These are phyloP conservation scores for Antedon mediterranea DNA, from an alignment of 53 echinoderm and acorn worm species.

Conservation along the genomic window DNA sequence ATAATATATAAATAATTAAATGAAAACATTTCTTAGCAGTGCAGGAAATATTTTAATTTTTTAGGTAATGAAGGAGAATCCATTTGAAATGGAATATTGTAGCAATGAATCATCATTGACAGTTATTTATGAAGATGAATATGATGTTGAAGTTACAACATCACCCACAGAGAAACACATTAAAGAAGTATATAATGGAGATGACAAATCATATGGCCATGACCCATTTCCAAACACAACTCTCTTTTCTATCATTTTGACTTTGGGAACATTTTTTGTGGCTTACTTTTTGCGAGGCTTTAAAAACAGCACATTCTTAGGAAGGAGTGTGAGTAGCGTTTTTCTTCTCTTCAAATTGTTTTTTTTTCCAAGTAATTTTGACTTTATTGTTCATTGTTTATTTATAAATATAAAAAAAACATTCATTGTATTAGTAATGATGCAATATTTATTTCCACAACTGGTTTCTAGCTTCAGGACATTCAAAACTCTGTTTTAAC, in stretches of 20 bases:
- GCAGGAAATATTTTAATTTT: neutral
- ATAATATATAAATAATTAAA: no score
- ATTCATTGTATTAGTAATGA: no score
- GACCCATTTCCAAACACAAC: conserved; percentile 76
- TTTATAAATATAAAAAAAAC: no score
- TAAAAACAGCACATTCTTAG: conserved; percentile 70
- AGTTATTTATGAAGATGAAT: neutral
- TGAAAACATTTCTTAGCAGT: no score
- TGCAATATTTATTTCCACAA: no score
- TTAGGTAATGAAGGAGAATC: conserved; percentile 21
- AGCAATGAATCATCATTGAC: neutral
- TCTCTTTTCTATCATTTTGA: conserved; percentile 73
- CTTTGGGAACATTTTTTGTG: conserved; percentile 90
- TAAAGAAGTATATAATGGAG: neutral
- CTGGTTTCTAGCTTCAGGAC: no score
- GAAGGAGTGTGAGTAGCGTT: conserved; percentile 73
- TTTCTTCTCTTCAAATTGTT: no score
- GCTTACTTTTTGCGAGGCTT: conserved; percentile 66
- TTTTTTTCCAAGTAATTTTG: no score
- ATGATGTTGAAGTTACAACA: neutral
- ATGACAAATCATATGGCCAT: conserved; percentile 18
- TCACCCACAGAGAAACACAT: neutral
- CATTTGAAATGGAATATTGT: conserved; percentile 22
- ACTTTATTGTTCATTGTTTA: no score
- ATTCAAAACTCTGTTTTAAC: no score